These are phyloP conservation scores for Leucania comma DNA, from an alignment of 2,888 invertebrate species.

Conservation along the genomic window DNA sequence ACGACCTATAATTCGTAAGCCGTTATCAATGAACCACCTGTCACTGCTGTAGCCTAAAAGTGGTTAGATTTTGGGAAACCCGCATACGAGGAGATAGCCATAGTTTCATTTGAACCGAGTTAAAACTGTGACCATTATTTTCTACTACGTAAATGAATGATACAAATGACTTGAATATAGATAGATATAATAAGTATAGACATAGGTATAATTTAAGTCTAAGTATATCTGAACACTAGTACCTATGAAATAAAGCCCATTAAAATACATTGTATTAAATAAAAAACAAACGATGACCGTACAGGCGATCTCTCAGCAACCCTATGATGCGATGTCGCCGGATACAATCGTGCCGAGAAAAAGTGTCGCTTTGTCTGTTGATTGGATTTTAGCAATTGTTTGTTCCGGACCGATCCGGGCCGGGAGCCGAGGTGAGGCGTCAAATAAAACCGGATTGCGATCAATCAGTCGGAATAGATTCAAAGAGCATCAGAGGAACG, in stretches of 20 bases:
- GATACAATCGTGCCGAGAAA: constrained; percentile 59
- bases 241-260: no score
- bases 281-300: constrained; percentile 18
- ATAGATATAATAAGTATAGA: no score
- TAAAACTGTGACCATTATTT: background rate
- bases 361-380: constrained; percentile 65
- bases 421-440: constrained; percentile 53
- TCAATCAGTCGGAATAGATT: constrained; percentile 48
- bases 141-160: background rate
- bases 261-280: constrained; percentile 9
- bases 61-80: background rate
- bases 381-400: constrained; percentile 67
- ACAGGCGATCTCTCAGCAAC: constrained; percentile 41
- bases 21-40: no score
- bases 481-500: constrained; percentile 17
- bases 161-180: background rate
- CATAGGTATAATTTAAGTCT: background rate
- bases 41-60: background rate
- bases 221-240: background rate
- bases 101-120: no score
- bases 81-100: background rate
- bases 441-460: constrained; percentile 52
- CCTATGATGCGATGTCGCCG: constrained; percentile 35
- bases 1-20: no score
- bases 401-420: constrained; percentile 47